Conservation (phyloP, 37 sponge, comb jelly and placozoan species). For the Geodia barretti region DNA sequence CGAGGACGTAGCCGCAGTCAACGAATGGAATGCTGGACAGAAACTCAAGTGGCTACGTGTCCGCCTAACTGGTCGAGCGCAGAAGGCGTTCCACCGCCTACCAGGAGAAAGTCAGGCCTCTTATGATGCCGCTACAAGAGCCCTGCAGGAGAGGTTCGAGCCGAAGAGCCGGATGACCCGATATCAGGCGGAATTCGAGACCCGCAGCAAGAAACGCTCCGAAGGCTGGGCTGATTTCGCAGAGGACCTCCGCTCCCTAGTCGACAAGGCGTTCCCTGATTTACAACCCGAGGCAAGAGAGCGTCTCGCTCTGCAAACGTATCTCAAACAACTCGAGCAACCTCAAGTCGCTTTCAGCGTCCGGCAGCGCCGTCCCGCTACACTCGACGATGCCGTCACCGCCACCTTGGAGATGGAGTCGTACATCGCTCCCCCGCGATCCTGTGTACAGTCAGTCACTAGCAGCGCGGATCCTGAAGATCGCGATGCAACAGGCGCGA, state of each 20-base stretch:
- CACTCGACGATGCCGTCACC: too few species aligned
- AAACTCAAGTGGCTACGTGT: constrained; percentile 20
- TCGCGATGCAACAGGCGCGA: too few species aligned
- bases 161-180: constrained; percentile 2
- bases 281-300: too few species aligned
- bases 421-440: too few species aligned
- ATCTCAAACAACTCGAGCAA: too few species aligned
- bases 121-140: too few species aligned
- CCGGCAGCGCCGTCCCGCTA: too few species aligned
- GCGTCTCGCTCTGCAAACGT: too few species aligned
- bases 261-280: constrained; percentile 27
- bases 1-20: constrained; percentile 34
- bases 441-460: too few species aligned
- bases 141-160: constrained; percentile 32
- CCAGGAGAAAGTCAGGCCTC: neutral
- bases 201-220: neutral
- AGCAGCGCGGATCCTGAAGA: too few species aligned
- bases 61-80: constrained; percentile 17
- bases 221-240: constrained; percentile 35
- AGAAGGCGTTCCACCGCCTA: neutral
- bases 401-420: too few species aligned
- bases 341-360: too few species aligned
- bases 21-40: constrained; percentile 20
- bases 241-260: constrained; percentile 9
- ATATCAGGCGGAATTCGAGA: constrained; percentile 27